Conservation (phyloP, 2,113 vertebrate species). For the Gulo gulo region DNA sequence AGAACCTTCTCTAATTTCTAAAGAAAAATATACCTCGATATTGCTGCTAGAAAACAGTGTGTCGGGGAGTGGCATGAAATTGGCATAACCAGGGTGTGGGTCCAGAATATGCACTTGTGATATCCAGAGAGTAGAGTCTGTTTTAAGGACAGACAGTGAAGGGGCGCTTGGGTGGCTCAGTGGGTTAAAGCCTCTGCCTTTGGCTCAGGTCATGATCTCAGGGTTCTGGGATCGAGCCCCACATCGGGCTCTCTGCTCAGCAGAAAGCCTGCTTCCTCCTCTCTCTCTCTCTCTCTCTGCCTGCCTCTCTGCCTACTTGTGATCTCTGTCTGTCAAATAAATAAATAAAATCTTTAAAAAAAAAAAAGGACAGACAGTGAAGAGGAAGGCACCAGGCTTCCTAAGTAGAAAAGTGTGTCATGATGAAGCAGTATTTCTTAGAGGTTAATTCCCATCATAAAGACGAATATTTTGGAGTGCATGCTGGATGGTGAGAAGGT, state of each 20-base stretch:
- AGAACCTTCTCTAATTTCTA: neutral
- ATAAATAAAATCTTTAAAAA: no score
- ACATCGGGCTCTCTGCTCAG: no score
- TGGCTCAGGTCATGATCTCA: no score
- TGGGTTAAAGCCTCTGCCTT: no score
- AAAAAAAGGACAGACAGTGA: neutral
- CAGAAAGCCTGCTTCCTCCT: no score
- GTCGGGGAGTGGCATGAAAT: accelerated
- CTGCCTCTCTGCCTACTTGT: no score
- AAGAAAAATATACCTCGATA: neutral
- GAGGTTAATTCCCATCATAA: neutral
- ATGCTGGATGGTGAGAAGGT: no score
- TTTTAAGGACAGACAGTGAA: neutral
- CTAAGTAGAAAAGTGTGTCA: neutral
- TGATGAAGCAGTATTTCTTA: neutral
- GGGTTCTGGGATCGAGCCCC: no score
- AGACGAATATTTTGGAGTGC: neutral
- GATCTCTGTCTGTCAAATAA: no score
- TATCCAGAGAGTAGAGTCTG: neutral
- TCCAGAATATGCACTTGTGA: neutral
- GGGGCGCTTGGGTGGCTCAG: no score
- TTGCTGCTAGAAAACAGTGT: neutral
- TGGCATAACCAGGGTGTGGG: accelerated
- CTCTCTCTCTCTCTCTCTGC: no score
- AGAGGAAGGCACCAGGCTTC: neutral